Evolutionary conservation across 1,140 invertebrate genomes (phyloP).

Genomic region (Aphidius gifuensis): DNA sequence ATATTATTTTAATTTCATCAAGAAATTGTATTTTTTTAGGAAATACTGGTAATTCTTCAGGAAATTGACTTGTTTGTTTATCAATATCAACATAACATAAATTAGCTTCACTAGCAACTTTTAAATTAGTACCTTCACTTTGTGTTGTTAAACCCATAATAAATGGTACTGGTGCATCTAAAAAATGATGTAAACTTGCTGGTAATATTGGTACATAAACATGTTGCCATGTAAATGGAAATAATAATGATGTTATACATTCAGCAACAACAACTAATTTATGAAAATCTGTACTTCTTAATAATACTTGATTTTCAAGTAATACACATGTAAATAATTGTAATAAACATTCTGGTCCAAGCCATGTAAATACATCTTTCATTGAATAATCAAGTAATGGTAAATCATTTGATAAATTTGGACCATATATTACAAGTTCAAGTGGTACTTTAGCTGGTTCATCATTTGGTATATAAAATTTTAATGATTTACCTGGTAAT

Average conservation of each 20-base stretch:
- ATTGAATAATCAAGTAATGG: conserved; percentile 93
- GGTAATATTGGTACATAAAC: conserved; percentile 99
- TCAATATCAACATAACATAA: conserved; percentile 97
- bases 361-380: conserved; percentile 78
- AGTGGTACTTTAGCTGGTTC: conserved; percentile 69
- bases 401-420: conserved; percentile 72
- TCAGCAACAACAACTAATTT: conserved; percentile 96
- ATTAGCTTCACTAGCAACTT: conserved; percentile 71
- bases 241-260: conserved; percentile 82
- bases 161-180: conserved; percentile 98
- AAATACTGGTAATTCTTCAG: conserved; percentile 92
- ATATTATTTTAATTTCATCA: conserved; percentile 76
- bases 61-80: conserved; percentile 83
- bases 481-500: conserved; percentile 78
- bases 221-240: conserved; percentile 97
- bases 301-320: conserved; percentile 93
- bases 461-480: conserved; percentile 74
- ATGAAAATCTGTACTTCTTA: conserved; percentile 91
- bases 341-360: conserved; percentile 88
- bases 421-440: conserved; percentile 69
- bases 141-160: conserved; percentile 86
- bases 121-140: conserved; percentile 58
- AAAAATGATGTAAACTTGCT: conserved; percentile 89
- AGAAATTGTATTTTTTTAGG: conserved; percentile 85
- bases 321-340: conserved; percentile 94